Evolutionary conservation across 2,888 invertebrate species (phyloP).

Genomic region (Lacanobia wlatinum): DNA sequence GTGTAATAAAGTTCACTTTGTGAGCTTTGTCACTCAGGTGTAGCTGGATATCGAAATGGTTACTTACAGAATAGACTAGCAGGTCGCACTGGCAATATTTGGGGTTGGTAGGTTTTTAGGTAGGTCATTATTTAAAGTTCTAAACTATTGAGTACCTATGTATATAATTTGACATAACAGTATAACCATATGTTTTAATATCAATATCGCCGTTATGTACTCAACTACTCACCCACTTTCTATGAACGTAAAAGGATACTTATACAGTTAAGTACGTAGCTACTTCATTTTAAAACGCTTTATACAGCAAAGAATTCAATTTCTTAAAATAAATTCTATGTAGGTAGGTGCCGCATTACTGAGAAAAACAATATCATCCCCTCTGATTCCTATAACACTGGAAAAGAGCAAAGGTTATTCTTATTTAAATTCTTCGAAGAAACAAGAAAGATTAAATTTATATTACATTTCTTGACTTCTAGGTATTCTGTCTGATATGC

Average conservation of each 20-base stretch:
- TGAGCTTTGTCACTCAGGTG: no score
- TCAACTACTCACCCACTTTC: neutral
- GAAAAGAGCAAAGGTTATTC: neutral
- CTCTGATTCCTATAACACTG: neutral
- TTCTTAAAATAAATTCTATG: neutral
- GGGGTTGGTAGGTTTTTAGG: no score
- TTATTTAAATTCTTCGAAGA: neutral
- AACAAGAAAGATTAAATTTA: neutral
- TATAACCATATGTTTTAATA: neutral
- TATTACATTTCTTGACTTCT: neutral
- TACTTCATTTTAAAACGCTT: neutral
- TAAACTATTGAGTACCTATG: neutral
- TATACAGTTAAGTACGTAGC: neutral
- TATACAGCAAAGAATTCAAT: neutral
- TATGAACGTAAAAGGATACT: constrained; percentile 11
- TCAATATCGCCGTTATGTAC: constrained; percentile 6
- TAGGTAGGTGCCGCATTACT: neutral
- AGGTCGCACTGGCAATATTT: neutral
- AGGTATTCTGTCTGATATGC: neutral
- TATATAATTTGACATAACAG: neutral
- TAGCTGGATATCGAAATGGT: no score
- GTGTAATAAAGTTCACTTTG: no score
- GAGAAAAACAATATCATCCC: neutral
- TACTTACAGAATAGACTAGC: no score
- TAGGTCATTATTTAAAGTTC: no score